These are phyloP conservation scores for Eupithecia subumbrata DNA, from an alignment of 2,888 invertebrate species.

Conservation along the genomic window DNA sequence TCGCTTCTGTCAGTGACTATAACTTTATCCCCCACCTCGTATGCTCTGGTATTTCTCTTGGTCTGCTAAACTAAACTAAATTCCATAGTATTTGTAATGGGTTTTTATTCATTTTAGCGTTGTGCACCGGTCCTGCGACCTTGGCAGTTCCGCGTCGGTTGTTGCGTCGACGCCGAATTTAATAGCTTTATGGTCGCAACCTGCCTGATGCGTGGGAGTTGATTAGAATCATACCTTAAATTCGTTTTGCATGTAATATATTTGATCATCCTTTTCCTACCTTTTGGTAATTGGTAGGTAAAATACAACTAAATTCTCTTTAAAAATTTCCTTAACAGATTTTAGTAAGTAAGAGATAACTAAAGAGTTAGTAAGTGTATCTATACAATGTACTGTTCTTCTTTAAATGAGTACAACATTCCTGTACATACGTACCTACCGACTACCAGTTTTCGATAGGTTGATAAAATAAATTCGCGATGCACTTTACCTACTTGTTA, in stretches of 20 bases:
- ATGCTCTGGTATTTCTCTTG: not conserved
- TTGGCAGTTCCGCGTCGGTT: constrained; percentile 36
- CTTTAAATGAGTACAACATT: not conserved
- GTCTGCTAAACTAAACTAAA: too few relatives aligned
- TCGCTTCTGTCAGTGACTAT: not conserved
- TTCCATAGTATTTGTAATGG: not conserved
- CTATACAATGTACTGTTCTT: not conserved
- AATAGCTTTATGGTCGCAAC: constrained; percentile 29
- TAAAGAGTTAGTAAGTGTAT: not conserved
- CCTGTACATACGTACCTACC: not conserved
- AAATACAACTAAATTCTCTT: not conserved
- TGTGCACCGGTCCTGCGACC: constrained; percentile 21
- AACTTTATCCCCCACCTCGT: not conserved
- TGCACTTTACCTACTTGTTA: not conserved
- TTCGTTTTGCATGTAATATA: not conserved
- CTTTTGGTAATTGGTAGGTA: not conserved
- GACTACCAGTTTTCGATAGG: not conserved
- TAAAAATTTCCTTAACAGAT: not conserved
- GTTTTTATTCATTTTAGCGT: not conserved
- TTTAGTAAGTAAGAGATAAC: not conserved
- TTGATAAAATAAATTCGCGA: not conserved
- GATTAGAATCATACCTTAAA: constrained; percentile 24
- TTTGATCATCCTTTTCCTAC: not conserved
- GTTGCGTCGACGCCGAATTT: constrained; percentile 32
- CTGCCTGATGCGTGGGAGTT: constrained; percentile 34